These are phyloP conservation scores for Synergus gifuensis DNA, from an alignment of 2,888 invertebrate genomes.

Conservation along the genomic window DNA sequence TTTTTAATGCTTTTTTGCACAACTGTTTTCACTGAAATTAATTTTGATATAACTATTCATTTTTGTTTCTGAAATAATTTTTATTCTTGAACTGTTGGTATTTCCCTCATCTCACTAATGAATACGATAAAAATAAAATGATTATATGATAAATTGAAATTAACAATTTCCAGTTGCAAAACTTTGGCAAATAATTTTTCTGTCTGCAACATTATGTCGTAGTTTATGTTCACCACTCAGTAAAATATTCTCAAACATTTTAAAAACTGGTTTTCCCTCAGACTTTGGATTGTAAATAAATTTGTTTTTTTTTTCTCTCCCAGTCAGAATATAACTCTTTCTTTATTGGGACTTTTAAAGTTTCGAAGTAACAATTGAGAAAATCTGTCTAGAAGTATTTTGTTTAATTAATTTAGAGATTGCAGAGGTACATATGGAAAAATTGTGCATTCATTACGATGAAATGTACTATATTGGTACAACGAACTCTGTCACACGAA, in stretches of 20 bases:
- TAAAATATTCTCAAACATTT: background rate
- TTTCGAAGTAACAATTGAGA: background rate
- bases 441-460: background rate
- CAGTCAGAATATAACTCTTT: background rate
- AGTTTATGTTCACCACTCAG: background rate
- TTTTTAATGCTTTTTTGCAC: background rate
- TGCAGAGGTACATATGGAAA: background rate
- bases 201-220: background rate
- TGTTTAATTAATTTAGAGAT: background rate
- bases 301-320: background rate
- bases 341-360: background rate
- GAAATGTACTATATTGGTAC: background rate
- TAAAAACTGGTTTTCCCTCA: background rate
- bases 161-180: background rate
- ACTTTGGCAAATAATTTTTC: background rate
- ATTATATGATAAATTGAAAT: background rate
- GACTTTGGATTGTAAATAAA: background rate
- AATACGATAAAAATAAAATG: background rate
- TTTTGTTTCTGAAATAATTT: too few relatives aligned
- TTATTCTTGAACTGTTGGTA: too few relatives aligned
- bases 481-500: slow-evolving; percentile 6
- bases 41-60: background rate
- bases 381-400: background rate
- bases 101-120: too few relatives aligned
- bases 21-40: background rate